Base-by-base conservation (phyloP, 2,113 vertebrate genomes). In the Halichoerus grypus region DNA sequence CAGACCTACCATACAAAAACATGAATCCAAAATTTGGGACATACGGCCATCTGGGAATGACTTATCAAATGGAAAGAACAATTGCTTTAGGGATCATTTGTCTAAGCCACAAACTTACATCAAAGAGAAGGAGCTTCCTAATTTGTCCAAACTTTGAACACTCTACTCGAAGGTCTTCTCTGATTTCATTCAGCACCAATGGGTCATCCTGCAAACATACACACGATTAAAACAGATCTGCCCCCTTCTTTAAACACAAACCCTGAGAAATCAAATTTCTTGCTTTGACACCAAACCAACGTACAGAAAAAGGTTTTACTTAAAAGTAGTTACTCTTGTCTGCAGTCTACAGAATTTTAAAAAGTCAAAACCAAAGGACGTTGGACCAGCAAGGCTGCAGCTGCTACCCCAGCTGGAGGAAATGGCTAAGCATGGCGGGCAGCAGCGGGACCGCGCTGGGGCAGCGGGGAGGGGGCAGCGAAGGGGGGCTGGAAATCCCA, bases 91-190 rank as follows among this genome's bases (percentile, higher is more conserved):
- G 91, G 82, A 59, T 94, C 53, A 72, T 87, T 12, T 83, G 53
- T 69, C 36, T 9, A 95, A 84, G 28, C 26, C 77, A 89, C 39
- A 94, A 96, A 99, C 99, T 98, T 99, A 99, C 99, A 98, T 99
- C 99, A 98, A 99, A 99, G 97, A 99, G 99, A 97, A 99, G 99
- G 98, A 99, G 99, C 97, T 99, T 99, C 98, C 99, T 99, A 65
- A 99, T 99, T 98, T 99, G 99, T 33, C 99, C 99, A 90, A 99
- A 99, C 98, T 99, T 99, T 77, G 99, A 99, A 98, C 99, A 99
- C 95, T 99, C 99, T 6, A 99, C 98, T 82, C 99, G 98, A 90
- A 99, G 99, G 98, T 99, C 99, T 76, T 99, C 99, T 88, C 99
- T 99, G 96, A 99, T 99, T 97, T 99, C 99, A 97, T 99, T 99